Conservation (phyloP, 2,797 vertebrate genomes). For the Cyclopterus lumpus region DNA sequence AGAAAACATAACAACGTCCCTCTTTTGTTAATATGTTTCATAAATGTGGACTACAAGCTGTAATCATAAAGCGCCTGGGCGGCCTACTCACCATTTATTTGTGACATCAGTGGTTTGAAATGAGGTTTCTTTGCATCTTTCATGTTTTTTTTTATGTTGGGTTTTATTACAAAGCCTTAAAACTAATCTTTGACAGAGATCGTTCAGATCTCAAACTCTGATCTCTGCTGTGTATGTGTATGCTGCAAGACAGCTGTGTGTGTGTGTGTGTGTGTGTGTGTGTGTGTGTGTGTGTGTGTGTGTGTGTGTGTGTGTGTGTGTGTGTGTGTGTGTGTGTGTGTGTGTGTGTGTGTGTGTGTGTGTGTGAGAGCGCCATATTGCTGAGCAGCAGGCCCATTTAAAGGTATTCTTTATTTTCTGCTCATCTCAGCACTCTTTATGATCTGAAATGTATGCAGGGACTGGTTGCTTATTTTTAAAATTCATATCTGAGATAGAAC, state of each 20-base stretch:
- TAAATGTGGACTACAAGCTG: background rate
- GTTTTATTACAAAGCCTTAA: slow-evolving; percentile 40
- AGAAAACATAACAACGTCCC: background rate
- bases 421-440: slow-evolving; percentile 37
- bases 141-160: slow-evolving; percentile 15
- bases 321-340: background rate
- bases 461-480: slow-evolving; percentile 50
- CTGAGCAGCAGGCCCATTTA: slow-evolving; percentile 14
- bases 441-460: slow-evolving; percentile 42
- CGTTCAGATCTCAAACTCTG: slow-evolving; percentile 28
- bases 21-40: background rate
- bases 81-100: background rate
- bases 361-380: too few relatives aligned
- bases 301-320: background rate
- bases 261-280: background rate
- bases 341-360: background rate
- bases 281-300: slow-evolving; percentile 1
- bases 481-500: slow-evolving; percentile 42
- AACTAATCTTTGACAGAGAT: slow-evolving; percentile 21
- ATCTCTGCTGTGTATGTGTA: slow-evolving; percentile 33
- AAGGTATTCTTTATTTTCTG: slow-evolving; percentile 32
- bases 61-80: background rate
- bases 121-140: slow-evolving; percentile 16
- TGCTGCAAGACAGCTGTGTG: background rate
- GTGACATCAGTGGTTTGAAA: slow-evolving; percentile 14